phyloP scores from a whole-genome alignment of 2,888 invertebrate genomes.

The Endomychus coccineus region DNA sequence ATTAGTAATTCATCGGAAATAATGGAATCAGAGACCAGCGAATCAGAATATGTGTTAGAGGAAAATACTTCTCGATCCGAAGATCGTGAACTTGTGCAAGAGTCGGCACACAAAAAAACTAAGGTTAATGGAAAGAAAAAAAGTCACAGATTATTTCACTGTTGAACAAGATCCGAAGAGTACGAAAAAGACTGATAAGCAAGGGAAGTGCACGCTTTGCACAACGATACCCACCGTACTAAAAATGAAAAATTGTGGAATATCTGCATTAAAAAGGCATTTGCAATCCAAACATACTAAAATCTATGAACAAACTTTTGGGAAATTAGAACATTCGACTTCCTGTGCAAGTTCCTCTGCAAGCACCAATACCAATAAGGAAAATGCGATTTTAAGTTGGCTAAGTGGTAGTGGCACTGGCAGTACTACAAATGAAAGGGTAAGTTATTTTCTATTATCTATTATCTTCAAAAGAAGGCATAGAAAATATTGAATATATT shows the following conservation, averaged over 20 bases:
- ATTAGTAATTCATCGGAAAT: no score
- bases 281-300: conserved; percentile 5
- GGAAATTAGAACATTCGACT: conserved; percentile 8
- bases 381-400: no score
- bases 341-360: conserved; percentile 2
- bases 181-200: conserved; percentile 6
- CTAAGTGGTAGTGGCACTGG: no score
- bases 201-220: no score
- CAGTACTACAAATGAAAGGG: no score
- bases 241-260: conserved; percentile 6
- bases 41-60: conserved; percentile 1
- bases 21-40: conserved; percentile 1
- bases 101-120: neutral
- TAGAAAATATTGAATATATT: no score
- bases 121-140: no score
- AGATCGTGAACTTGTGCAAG: neutral
- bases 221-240: no score
- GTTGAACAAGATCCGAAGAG: conserved; percentile 6
- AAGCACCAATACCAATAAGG: no score
- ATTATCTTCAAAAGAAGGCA: no score
- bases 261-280: conserved; percentile 7
- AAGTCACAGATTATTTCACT: conserved; percentile 1
- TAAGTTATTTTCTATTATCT: no score
- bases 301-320: conserved; percentile 6
- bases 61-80: conserved; percentile 6